phyloP scores from a whole-genome alignment of 2,888 invertebrate genomes.

The Metallyticus violacea region DNA sequence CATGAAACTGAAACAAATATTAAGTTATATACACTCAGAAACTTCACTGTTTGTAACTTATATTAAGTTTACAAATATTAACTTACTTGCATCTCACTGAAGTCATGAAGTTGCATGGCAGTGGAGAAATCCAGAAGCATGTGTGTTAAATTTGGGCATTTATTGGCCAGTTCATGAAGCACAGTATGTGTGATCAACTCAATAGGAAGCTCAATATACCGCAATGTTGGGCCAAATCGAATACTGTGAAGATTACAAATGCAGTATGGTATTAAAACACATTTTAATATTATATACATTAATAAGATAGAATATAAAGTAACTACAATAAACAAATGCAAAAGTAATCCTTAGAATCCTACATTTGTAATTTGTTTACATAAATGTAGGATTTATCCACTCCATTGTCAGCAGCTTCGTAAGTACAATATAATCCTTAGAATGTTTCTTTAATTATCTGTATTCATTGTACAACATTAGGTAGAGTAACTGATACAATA shows the following conservation, averaged over 20 bases:
- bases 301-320: too few relatives aligned
- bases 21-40: conserved; percentile 60
- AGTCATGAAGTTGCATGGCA: conserved; percentile 99
- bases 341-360: too few relatives aligned
- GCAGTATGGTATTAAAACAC: background rate
- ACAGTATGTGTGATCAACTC: conserved; percentile 96
- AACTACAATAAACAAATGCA: too few relatives aligned
- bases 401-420: too few relatives aligned
- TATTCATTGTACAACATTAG: too few relatives aligned
- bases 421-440: too few relatives aligned
- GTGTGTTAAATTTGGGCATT: conserved; percentile 92
- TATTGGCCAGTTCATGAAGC: conserved; percentile 92
- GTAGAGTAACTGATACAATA: too few relatives aligned
- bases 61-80: background rate
- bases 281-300: too few relatives aligned
- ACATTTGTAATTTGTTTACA: too few relatives aligned
- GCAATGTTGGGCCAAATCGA: conserved; percentile 81
- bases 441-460: too few relatives aligned
- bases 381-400: too few relatives aligned
- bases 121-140: conserved; percentile 98
- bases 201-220: conserved; percentile 91
- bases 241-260: conserved; percentile 51
- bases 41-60: too few relatives aligned
- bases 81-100: conserved; percentile 81
- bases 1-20: background rate